Conservation (phyloP, 1,140 invertebrate species). For the Cotesia chilonis region DNA sequence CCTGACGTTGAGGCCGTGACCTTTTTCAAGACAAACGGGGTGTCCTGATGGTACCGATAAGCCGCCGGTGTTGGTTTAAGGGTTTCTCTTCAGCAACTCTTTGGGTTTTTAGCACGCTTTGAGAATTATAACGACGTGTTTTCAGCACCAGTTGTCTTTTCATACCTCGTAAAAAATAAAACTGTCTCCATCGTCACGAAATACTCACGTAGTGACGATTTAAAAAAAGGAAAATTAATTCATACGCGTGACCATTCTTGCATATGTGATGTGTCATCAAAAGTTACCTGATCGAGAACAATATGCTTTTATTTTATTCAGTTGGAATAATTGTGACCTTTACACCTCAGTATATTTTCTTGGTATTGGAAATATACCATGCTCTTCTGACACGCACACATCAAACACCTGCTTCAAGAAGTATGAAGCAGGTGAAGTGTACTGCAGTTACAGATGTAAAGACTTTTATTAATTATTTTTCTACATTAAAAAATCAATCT, state of each 20-base stretch:
- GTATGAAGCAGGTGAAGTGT: conserved; percentile 6
- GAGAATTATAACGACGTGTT: conserved; percentile 54
- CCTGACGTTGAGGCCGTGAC: background rate
- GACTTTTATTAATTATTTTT: conserved; percentile 19
- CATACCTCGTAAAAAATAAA: conserved; percentile 21
- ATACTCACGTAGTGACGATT: background rate
- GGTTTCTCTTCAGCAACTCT: conserved; percentile 53
- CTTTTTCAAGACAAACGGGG: conserved; percentile 22
- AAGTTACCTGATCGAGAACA: no score
- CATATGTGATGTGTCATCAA: no score
- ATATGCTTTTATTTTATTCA: no score
- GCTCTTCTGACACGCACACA: background rate
- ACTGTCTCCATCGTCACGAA: conserved; percentile 3
- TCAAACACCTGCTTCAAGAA: conserved; percentile 24
- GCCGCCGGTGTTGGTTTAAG: conserved; percentile 44
- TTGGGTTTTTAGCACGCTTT: conserved; percentile 48
- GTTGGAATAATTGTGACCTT: no score
- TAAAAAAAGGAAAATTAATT: background rate
- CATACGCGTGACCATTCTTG: background rate
- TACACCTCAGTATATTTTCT: conserved; percentile 13
- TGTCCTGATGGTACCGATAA: conserved; percentile 41
- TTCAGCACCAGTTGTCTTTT: conserved; percentile 17
- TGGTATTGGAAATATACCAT: conserved; percentile 13
- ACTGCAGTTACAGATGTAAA: conserved; percentile 17
- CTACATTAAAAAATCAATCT: conserved; percentile 6